phyloP scores from a whole-genome alignment of 2,888 invertebrate species.

The Diadegma fenestrale region DNA sequence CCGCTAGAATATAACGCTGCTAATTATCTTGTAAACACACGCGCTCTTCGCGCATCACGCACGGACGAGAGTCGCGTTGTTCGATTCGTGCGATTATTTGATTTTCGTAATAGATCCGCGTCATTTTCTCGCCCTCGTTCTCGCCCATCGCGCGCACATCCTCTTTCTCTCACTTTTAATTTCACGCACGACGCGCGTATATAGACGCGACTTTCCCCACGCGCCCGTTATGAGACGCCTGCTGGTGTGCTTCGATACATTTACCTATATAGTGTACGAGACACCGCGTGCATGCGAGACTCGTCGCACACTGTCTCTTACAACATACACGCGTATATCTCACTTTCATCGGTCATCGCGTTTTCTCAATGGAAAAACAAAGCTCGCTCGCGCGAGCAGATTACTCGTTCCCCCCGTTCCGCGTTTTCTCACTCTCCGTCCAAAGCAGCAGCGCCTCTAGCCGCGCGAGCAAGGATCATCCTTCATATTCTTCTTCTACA shows the following conservation, averaged over 20 bases:
- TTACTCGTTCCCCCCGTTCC: too few relatives aligned
- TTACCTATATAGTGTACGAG: too few relatives aligned
- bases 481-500: too few relatives aligned
- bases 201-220: constrained; percentile 32
- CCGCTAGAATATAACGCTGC: too few relatives aligned
- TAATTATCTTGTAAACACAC: background rate
- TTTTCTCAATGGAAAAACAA: background rate
- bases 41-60: background rate
- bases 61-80: too few relatives aligned
- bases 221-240: too few relatives aligned
- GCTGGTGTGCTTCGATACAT: too few relatives aligned
- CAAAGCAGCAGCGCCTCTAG: too few relatives aligned
- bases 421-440: too few relatives aligned
- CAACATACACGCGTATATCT: constrained; percentile 30
- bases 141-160: background rate
- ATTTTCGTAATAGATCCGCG: constrained; percentile 28
- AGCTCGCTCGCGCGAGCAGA: too few relatives aligned
- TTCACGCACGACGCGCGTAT: constrained; percentile 36
- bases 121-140: constrained; percentile 42
- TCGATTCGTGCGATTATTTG: background rate
- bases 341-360: constrained; percentile 50
- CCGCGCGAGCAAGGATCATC: too few relatives aligned
- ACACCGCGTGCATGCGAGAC: too few relatives aligned
- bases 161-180: constrained; percentile 42
- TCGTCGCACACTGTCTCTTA: constrained; percentile 20